Percentiles rank a stretch among this genome's conserved stretches.
Evolutionary conservation across 2,888 invertebrate species (phyloP).

Genomic region (Nysson spinosus): DNA sequence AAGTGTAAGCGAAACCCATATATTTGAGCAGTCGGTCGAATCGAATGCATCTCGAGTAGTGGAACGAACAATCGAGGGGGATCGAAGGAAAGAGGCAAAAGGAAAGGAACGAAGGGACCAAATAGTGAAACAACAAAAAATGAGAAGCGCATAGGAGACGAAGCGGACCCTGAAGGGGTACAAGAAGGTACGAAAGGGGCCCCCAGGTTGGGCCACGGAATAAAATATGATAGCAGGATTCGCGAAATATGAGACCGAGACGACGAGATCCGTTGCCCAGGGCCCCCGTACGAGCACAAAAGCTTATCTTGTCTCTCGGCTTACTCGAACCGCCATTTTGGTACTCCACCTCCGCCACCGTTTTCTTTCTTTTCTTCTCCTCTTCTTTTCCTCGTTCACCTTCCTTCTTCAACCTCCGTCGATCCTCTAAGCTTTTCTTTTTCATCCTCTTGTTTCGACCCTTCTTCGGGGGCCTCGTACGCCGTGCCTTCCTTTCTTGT

Average conservation of each 20-base stretch:
- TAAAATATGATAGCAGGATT: conserved; percentile 76
- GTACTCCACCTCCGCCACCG: conserved; percentile 56
- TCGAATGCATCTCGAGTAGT: conserved; percentile 17
- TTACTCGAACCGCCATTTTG: conserved; percentile 64
- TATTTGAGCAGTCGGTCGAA: conserved; percentile 9
- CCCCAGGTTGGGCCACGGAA: conserved; percentile 30
- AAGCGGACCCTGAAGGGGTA: not conserved
- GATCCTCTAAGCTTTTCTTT: conserved; percentile 43
- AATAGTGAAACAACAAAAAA: conserved; percentile 55
- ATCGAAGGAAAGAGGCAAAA: conserved; percentile 19
- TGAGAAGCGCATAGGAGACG: conserved; percentile 4
- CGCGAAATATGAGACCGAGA: conserved; percentile 76
- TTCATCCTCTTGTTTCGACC: conserved; percentile 50
- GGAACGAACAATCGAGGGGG: conserved; percentile 29
- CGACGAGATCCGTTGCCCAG: conserved; percentile 61
- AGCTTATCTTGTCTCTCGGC: conserved; percentile 72
- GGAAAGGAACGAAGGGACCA: conserved; percentile 26
- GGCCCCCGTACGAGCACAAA: conserved; percentile 65
- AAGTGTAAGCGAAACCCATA: not conserved
- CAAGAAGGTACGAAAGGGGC: not conserved
- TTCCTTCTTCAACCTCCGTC: conserved; percentile 11
- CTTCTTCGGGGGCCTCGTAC: conserved; percentile 46
- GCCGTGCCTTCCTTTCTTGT: conserved; percentile 64
- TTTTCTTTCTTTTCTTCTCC: conserved; percentile 25
- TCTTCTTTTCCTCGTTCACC: conserved; percentile 23